These are phyloP conservation scores for Bradypodion pumilum DNA, from an alignment of 2,797 vertebrate species.

Conservation along the genomic window DNA sequence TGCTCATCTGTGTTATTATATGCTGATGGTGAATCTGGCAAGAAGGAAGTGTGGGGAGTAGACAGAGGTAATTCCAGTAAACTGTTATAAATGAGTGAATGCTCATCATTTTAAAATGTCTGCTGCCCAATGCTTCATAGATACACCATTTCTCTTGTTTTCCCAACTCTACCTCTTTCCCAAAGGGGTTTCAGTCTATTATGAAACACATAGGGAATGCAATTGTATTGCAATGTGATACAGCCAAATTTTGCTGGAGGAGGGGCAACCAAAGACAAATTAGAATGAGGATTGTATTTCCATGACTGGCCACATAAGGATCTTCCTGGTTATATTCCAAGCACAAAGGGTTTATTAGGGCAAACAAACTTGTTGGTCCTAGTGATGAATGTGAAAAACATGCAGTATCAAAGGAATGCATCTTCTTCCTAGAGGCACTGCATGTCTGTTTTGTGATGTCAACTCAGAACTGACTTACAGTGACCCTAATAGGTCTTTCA, in stretches of 20 bases:
- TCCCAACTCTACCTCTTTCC: neutral
- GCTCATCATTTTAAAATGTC: neutral
- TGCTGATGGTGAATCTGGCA: too few species aligned
- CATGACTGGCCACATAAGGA: neutral
- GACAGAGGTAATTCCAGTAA: neutral
- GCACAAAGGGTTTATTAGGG: neutral
- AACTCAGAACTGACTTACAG: too few species aligned
- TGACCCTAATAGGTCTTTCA: too few species aligned
- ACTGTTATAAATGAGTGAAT: neutral
- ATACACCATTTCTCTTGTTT: too few species aligned
- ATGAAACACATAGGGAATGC: neutral
- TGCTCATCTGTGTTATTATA: too few species aligned
- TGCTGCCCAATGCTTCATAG: too few species aligned
- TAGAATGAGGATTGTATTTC: neutral
- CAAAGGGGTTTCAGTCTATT: neutral
- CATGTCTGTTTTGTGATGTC: too few species aligned
- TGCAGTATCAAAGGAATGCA: neutral
- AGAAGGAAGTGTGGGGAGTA: too few species aligned
- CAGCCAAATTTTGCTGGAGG: neutral
- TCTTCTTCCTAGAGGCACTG: neutral
- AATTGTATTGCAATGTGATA: neutral
- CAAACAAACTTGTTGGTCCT: neutral
- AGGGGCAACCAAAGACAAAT: neutral
- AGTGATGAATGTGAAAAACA: neutral
- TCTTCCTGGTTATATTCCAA: neutral